Evolutionary conservation across 2,888 invertebrate genomes (phyloP).

Genomic region (Tolmerus cingulatus): DNA sequence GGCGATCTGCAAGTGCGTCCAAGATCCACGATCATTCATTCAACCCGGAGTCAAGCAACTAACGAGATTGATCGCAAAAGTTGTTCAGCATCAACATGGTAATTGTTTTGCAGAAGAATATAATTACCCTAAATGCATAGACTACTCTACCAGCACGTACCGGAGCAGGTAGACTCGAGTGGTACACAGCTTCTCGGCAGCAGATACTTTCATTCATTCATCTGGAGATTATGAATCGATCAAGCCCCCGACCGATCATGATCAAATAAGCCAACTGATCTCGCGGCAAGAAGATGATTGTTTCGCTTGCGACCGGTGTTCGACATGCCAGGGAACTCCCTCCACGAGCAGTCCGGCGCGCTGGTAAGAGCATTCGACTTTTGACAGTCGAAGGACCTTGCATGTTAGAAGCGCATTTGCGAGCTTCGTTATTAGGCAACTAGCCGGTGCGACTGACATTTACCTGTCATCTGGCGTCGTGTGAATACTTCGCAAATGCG

Average conservation of each 20-base stretch:
- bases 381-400: constrained; percentile 14
- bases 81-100: constrained; percentile 46
- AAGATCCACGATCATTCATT: constrained; percentile 27
- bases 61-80: constrained; percentile 45
- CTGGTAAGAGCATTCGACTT: not conserved
- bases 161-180: not conserved
- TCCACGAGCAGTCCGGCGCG: not conserved
- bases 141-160: not conserved
- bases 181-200: not conserved
- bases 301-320: not conserved
- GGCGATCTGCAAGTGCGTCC: not conserved
- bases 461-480: constrained; percentile 12
- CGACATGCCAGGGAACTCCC: not conserved
- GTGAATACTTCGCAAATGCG: not conserved
- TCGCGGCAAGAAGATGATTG: not conserved
- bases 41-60: constrained; percentile 15
- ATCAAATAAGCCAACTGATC: not conserved
- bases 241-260: not conserved
- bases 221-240: constrained; percentile 44
- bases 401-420: not conserved
- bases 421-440: not conserved
- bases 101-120: constrained; percentile 43
- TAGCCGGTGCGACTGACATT: not conserved
- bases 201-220: constrained; percentile 42
- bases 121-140: constrained; percentile 42